phyloP scores from a whole-genome alignment of 2,113 vertebrate genomes.

The Aythya baeri region DNA sequence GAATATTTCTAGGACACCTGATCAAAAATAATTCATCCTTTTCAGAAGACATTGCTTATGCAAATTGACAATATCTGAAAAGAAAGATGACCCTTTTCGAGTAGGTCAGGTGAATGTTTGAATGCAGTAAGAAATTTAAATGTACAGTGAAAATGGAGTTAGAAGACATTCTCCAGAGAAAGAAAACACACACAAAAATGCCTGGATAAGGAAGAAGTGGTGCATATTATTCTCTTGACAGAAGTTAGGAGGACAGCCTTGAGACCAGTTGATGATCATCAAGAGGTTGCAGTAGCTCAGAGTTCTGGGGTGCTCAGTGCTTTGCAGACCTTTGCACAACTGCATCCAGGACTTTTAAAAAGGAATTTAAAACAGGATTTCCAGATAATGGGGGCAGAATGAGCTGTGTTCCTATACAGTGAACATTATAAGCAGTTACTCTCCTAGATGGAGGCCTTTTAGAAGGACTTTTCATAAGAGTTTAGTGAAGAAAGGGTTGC shows the following conservation, averaged over 20 bases:
- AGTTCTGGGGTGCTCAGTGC: background rate
- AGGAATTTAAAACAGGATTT: background rate
- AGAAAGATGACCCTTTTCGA: background rate
- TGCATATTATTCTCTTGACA: background rate
- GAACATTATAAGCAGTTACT: background rate
- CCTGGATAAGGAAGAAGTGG: background rate
- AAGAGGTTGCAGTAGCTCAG: background rate
- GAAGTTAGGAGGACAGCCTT: background rate
- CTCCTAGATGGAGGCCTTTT: background rate
- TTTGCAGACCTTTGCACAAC: background rate
- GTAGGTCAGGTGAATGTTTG: background rate
- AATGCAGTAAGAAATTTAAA: background rate
- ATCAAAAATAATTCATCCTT: background rate
- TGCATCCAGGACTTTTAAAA: background rate
- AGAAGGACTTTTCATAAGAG: background rate
- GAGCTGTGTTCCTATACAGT: background rate
- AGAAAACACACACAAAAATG: background rate
- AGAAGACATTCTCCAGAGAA: background rate
- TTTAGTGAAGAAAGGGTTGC: background rate
- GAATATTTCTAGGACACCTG: background rate
- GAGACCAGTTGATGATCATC: background rate
- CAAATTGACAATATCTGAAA: background rate
- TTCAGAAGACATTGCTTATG: background rate
- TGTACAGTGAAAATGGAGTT: background rate
- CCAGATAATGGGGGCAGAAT: background rate